Evolutionary conservation across 1,140 invertebrate genomes (phyloP).

Genomic region (Phortica variegata): DNA sequence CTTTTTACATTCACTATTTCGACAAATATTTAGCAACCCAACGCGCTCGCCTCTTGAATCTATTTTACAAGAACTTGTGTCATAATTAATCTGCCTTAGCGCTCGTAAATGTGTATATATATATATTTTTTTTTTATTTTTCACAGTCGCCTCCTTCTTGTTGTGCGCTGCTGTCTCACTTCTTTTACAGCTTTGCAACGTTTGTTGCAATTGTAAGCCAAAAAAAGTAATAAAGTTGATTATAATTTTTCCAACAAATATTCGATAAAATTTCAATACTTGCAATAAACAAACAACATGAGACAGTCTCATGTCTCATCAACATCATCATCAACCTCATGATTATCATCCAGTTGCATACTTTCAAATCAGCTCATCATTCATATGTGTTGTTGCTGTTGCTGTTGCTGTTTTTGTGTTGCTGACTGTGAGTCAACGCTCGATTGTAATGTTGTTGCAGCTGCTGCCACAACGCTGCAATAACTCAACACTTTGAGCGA

Average conservation of each 20-base stretch:
- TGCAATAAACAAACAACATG: too few relatives aligned
- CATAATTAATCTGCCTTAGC: slow-evolving; percentile 51
- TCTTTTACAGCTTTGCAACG: slow-evolving; percentile 50
- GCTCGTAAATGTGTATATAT: too few relatives aligned
- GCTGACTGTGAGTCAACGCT: too few relatives aligned
- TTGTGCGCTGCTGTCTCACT: slow-evolving; percentile 51
- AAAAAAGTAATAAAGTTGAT: too few relatives aligned
- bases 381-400: not conserved
- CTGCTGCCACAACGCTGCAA: slow-evolving; percentile 19
- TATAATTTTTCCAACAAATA: too few relatives aligned
- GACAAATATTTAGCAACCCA: slow-evolving; percentile 19
- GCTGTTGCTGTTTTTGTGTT: slow-evolving; percentile 11
- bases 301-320: too few relatives aligned
- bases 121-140: too few relatives aligned
- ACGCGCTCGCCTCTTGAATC: slow-evolving; percentile 1
- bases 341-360: slow-evolving; percentile 27
- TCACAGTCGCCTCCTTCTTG: slow-evolving; percentile 12
- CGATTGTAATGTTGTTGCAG: slow-evolving; percentile 36
- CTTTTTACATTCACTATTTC: slow-evolving; percentile 41
- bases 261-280: too few relatives aligned
- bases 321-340: too few relatives aligned
- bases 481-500: slow-evolving; percentile 1
- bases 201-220: slow-evolving; percentile 18
- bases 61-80: slow-evolving; percentile 20
- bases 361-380: slow-evolving; percentile 34